Evolutionary conservation across 2,888 invertebrate species (phyloP).

Genomic region (Linyphia triangularis): DNA sequence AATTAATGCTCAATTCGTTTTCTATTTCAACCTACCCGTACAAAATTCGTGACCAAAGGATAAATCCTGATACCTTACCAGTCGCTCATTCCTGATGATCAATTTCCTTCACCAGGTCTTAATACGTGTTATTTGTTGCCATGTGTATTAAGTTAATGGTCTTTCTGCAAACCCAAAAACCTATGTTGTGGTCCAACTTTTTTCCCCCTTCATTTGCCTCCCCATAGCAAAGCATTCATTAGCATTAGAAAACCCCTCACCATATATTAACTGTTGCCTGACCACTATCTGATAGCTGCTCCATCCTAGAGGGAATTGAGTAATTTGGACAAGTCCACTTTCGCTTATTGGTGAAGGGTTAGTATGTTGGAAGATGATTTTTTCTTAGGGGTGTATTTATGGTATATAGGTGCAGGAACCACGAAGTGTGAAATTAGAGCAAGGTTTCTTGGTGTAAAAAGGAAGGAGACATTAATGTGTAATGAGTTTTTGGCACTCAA

Average conservation of each 20-base stretch:
- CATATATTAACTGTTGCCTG: constrained; percentile 24
- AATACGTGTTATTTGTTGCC: constrained; percentile 67
- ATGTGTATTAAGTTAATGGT: constrained; percentile 60
- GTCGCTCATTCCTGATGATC: constrained; percentile 24
- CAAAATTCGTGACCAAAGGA: too few relatives aligned
- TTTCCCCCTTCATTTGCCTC: neutral
- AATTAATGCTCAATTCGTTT: too few relatives aligned
- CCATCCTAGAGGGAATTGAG: constrained; percentile 54
- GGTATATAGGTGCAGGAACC: constrained; percentile 23
- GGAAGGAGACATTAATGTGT: neutral
- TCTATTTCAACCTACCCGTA: too few relatives aligned
- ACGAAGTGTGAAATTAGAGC: constrained; percentile 53
- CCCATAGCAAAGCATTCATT: constrained; percentile 38
- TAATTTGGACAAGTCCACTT: constrained; percentile 57
- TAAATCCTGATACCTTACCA: neutral
- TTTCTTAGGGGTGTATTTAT: constrained; percentile 40
- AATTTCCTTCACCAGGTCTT: constrained; percentile 36
- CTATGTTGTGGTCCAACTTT: constrained; percentile 11
- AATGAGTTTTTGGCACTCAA: neutral
- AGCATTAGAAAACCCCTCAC: constrained; percentile 22
- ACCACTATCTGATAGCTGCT: constrained; percentile 25
- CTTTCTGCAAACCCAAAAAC: constrained; percentile 33
- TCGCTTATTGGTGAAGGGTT: constrained; percentile 32
- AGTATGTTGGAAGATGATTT: neutral
- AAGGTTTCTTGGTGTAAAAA: neutral